Conservation (phyloP, 2,113 vertebrate genomes). For the Illadopsis cleaveri region DNA sequence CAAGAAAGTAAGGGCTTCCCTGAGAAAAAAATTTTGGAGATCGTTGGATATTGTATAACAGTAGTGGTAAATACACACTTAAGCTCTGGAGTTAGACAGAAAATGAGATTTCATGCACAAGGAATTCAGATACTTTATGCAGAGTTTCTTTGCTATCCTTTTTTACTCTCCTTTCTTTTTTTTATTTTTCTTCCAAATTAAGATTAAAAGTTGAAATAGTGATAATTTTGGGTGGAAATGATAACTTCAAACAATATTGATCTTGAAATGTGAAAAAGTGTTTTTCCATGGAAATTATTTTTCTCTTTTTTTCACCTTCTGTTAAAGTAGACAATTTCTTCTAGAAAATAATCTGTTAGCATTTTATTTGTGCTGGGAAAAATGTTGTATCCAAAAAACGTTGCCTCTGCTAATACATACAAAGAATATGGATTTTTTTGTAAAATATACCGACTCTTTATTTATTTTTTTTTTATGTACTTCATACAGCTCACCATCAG, state of each 20-base stretch:
- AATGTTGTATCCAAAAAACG: background rate
- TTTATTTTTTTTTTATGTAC: background rate
- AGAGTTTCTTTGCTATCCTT: background rate
- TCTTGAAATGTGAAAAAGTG: background rate
- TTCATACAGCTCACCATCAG: constrained; percentile 82
- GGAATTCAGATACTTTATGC: background rate
- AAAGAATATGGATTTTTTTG: background rate
- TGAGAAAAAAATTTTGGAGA: background rate
- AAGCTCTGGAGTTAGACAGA: background rate
- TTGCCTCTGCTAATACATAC: background rate
- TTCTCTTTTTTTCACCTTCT: background rate
- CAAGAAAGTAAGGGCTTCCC: background rate
- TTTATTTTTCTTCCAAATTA: background rate
- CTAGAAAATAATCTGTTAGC: background rate
- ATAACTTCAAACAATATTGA: background rate
- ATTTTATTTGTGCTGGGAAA: background rate
- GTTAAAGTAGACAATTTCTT: background rate
- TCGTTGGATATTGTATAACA: background rate
- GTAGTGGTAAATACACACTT: background rate
- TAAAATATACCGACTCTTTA: background rate
- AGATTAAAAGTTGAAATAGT: background rate
- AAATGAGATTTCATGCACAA: background rate
- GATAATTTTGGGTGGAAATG: background rate
- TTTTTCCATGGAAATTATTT: background rate
- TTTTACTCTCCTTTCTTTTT: background rate